phyloP scores from a whole-genome alignment of 2,113 vertebrate genomes.

The Scophthalmus maximus region DNA sequence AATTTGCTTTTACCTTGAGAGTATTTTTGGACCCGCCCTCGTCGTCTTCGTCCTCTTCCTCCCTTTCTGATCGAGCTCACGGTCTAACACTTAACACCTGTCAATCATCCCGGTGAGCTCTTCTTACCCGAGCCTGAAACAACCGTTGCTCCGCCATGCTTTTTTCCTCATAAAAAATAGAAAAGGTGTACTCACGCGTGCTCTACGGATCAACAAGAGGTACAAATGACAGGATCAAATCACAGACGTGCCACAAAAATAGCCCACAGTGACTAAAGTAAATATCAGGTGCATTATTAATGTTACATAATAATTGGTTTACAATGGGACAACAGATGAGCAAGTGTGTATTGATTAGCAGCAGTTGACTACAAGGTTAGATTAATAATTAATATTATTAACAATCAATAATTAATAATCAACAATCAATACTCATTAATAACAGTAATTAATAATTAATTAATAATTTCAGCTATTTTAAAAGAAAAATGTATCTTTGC shows the following conservation, averaged over 20 bases:
- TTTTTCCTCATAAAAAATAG: slow-evolving; percentile 29
- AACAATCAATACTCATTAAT: too few relatives aligned
- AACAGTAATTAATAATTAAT: background rate
- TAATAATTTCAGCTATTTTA: too few relatives aligned
- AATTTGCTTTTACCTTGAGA: slow-evolving; percentile 4
- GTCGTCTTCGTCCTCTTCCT: background rate
- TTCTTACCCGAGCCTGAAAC: slow-evolving; percentile 23
- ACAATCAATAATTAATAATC: too few relatives aligned
- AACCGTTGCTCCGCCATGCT: slow-evolving; percentile 30
- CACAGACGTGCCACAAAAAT: slow-evolving; percentile 51
- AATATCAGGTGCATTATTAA: slow-evolving; percentile 36
- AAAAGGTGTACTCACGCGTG: background rate
- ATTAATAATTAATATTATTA: too few relatives aligned
- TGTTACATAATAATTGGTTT: slow-evolving; percentile 37
- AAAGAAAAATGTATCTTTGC: too few relatives aligned
- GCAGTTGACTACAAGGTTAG: too few relatives aligned
- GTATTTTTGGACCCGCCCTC: slow-evolving; percentile 21
- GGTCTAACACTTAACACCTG: slow-evolving; percentile 46
- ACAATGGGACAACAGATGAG: slow-evolving; percentile 12
- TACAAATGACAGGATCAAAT: slow-evolving; percentile 41
- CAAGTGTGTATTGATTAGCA: too few relatives aligned
- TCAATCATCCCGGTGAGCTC: slow-evolving; percentile 37
- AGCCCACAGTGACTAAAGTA: slow-evolving; percentile 28
- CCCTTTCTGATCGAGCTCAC: slow-evolving; percentile 44
- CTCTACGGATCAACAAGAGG: slow-evolving; percentile 33